phyloP scores from a whole-genome alignment of 2,797 vertebrate species.

The Graptemys geographica region DNA sequence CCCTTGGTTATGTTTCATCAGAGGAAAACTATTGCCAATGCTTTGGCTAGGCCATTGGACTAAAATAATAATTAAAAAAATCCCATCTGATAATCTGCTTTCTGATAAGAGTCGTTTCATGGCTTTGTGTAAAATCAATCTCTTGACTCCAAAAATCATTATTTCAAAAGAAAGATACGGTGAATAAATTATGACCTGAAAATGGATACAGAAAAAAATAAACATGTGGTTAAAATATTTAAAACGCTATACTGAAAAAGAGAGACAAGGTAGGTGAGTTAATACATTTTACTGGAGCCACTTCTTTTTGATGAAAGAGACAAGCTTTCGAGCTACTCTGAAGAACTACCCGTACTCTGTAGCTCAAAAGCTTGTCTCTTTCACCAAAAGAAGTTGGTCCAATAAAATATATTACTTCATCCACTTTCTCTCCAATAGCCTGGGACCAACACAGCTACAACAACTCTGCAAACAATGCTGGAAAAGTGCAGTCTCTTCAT shows the following conservation, averaged over 20 bases:
- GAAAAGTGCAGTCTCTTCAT: neutral
- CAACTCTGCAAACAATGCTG: neutral
- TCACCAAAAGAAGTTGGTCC: neutral
- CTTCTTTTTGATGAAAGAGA: neutral
- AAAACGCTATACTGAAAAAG: neutral
- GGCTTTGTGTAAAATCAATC: conserved; percentile 56
- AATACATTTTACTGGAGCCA: neutral
- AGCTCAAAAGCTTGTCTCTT: neutral
- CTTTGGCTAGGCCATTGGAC: conserved; percentile 45
- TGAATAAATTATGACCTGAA: conserved; percentile 43
- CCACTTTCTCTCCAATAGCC: neutral
- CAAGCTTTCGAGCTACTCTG: neutral
- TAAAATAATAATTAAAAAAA: conserved; percentile 73
- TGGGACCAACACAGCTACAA: neutral
- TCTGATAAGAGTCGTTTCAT: conserved; percentile 34
- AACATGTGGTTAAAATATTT: neutral
- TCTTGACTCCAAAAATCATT: conserved; percentile 41
- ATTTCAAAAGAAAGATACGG: conserved; percentile 35
- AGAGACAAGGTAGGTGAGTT: neutral
- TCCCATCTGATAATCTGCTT: conserved; percentile 15
- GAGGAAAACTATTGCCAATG: conserved; percentile 53
- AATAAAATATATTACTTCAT: neutral
- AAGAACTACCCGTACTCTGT: neutral
- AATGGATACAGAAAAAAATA: neutral
- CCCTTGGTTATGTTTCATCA: conserved; percentile 65